phyloP scores from a whole-genome alignment of 2,113 vertebrate species.

The Bucco capensis region DNA sequence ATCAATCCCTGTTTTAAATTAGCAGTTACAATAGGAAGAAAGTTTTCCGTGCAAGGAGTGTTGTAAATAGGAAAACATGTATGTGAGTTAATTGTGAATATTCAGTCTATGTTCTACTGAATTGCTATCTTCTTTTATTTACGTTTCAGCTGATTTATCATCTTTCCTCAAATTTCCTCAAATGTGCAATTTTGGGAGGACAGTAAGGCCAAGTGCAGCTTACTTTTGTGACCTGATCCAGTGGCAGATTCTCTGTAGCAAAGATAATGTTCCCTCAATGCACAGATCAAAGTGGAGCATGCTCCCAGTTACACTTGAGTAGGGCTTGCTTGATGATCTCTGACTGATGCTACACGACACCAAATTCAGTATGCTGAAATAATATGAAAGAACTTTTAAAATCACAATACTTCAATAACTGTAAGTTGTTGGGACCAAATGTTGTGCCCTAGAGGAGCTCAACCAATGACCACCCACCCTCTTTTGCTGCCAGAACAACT shows the following conservation, averaged over 20 bases:
- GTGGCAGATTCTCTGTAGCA: not conserved
- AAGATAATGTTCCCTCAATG: accelerated
- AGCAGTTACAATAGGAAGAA: not conserved
- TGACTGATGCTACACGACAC: not conserved
- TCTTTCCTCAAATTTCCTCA: not conserved
- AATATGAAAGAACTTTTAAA: not conserved
- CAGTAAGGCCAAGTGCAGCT: accelerated
- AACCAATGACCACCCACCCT: accelerated
- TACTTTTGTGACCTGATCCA: not conserved
- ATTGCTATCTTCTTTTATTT: not conserved
- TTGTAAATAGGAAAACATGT: not conserved
- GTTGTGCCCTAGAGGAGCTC: not conserved
- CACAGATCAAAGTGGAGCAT: not conserved
- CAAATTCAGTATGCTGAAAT: not conserved
- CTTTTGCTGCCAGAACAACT: not conserved
- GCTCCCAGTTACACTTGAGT: not conserved
- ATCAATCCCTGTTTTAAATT: not conserved
- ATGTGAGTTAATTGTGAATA: not conserved
- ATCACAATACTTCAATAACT: accelerated
- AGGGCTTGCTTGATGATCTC: not conserved
- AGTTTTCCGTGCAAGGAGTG: not conserved
- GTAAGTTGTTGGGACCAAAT: not conserved
- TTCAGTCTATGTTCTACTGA: not conserved
- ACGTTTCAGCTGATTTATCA: not conserved
- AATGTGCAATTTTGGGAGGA: not conserved